Base-by-base conservation (phyloP, 2,797 vertebrate species). In the Amblyopsis hoosieri region DNA sequence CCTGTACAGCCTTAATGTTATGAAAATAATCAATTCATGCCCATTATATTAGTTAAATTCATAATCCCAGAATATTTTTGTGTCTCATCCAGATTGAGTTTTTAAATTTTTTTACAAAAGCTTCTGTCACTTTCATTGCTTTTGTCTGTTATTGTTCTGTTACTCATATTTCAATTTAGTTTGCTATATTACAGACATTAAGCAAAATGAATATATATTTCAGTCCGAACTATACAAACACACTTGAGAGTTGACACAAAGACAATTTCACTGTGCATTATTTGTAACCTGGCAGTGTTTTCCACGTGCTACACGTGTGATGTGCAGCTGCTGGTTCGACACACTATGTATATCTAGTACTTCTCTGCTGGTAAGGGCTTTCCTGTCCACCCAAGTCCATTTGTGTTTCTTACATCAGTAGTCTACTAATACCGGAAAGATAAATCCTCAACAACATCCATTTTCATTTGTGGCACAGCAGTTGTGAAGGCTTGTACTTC, bases 21-120 rank as follows among this genome's bases (percentile, higher is more conserved):
- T 88, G 88, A 91, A 91, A 91, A 90, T 91, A 90, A 83, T 89
- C 83, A 85, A 29, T 90, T 87, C 89, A 91, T 90, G 90, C 87
- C 90, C 80, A 76, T 83, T 19, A 23, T 83, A 87, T 82, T 74
- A 73, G 54, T 73, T 70, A 59, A 72, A 73, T 76, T 79, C 47
- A 72, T 57, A 57, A 60, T 79, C 57, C 78, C 61, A 69, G 82
- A 78, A 74, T 62, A 77, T 75, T 47, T 64, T 71, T 73, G 3
- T 79, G 72, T 56, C 45, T 85, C 71, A 75, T 50, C 81, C 81
- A 71, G 85, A 77, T 89, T 83, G 79, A 81, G 64, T 77, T 69
- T 29, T 67, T 61, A 17, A 13, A 14, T 64, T 48, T 19, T 74
- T 75, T 62, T 59, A 81, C 79, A 87, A 71, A 75, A 79, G 72